phyloP scores from a whole-genome alignment of 1,140 invertebrate genomes.

The Augochlora pura region DNA sequence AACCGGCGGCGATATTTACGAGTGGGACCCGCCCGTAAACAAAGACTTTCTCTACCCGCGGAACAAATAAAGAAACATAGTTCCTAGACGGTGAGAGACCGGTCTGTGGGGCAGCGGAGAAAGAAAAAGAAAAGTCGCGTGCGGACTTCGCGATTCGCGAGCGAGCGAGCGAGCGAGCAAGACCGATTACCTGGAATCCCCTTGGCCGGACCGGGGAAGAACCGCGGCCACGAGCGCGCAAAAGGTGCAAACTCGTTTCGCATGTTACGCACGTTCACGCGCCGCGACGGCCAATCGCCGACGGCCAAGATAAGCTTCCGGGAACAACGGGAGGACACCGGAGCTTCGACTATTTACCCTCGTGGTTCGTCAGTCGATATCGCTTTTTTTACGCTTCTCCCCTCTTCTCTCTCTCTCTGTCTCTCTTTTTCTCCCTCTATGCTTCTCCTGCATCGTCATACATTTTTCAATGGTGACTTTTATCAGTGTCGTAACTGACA shows the following conservation, averaged over 20 bases:
- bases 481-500: background rate
- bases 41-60: background rate
- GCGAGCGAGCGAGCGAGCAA: constrained; percentile 16
- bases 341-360: constrained; percentile 41
- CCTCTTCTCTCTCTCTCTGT: background rate
- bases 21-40: background rate
- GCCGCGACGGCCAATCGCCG: constrained; percentile 35
- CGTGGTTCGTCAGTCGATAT: constrained; percentile 13
- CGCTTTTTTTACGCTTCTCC: constrained; percentile 1
- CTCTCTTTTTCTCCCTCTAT: background rate
- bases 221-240: constrained; percentile 24
- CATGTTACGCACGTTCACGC: constrained; percentile 51
- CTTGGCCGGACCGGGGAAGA: constrained; percentile 27
- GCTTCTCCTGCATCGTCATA: no score
- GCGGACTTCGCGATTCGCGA: constrained; percentile 12
- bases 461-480: background rate
- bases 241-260: constrained; percentile 61
- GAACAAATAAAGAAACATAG: background rate
- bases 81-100: background rate
- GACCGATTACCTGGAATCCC: constrained; percentile 54
- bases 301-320: constrained; percentile 53
- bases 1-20: background rate
- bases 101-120: background rate
- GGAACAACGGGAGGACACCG: constrained; percentile 48
- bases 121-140: background rate